Evolutionary conservation across 2,888 invertebrate species (phyloP).

Genomic region (Drosophila tripunctata): DNA sequence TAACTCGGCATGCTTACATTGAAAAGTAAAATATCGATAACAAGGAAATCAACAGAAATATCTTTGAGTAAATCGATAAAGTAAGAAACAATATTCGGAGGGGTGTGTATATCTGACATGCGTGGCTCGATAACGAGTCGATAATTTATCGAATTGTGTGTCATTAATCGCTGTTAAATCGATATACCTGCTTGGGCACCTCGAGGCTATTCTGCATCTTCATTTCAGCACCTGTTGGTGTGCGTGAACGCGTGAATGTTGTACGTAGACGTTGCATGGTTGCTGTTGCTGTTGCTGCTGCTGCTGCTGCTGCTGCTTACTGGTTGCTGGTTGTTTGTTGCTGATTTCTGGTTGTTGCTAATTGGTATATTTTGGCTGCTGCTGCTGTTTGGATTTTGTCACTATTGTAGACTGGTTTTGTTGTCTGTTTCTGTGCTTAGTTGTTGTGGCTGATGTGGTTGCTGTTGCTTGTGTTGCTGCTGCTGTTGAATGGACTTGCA

Average conservation of each 20-base stretch:
- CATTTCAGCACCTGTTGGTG: constrained; percentile 95
- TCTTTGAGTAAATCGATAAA: background rate
- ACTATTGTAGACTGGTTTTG: constrained; percentile 6
- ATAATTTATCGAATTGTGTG: background rate
- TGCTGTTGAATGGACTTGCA: constrained; percentile 14
- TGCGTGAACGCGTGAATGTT: constrained; percentile 94
- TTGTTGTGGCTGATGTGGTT: background rate
- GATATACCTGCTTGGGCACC: constrained; percentile 91
- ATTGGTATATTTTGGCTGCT: constrained; percentile 31
- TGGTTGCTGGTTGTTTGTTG: background rate
- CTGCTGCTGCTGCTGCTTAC: background rate
- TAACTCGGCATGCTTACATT: too few relatives aligned
- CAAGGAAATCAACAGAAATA: background rate
- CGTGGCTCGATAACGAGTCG: background rate
- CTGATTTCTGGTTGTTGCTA: background rate
- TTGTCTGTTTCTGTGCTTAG: background rate
- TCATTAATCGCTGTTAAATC: background rate
- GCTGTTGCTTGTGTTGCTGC: constrained; percentile 8
- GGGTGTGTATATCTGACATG: too few relatives aligned
- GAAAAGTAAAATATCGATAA: too few relatives aligned
- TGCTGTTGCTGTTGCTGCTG: constrained; percentile 14
- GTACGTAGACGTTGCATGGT: constrained; percentile 88
- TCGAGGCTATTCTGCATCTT: constrained; percentile 96
- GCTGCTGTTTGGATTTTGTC: constrained; percentile 10
- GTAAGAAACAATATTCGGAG: background rate